These are phyloP conservation scores for Chironomus riparius DNA, from an alignment of 2,888 invertebrate species.

Conservation along the genomic window DNA sequence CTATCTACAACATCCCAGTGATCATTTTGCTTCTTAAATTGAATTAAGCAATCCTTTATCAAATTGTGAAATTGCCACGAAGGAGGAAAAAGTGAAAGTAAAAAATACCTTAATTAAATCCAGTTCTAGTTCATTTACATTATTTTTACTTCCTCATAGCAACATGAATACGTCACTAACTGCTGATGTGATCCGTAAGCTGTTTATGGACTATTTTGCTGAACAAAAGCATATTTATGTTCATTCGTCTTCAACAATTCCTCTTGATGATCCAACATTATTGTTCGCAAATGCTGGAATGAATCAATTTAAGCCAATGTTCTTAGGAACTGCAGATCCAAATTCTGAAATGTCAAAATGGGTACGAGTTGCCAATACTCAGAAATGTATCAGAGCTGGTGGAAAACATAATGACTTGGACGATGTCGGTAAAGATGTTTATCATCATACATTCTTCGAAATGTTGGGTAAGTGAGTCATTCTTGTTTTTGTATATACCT, in stretches of 20 bases:
- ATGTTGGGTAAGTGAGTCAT: constrained; percentile 75
- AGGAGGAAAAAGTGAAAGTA: constrained; percentile 1
- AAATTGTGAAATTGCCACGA: background rate
- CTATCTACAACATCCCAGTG: background rate
- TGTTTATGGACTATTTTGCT: constrained; percentile 85
- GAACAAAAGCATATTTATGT: constrained; percentile 84
- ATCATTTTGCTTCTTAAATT: background rate
- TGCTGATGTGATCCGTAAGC: constrained; percentile 71
- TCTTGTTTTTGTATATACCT: too few species aligned
- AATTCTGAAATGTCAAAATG: constrained; percentile 90
- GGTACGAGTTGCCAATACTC: constrained; percentile 84
- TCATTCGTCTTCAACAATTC: constrained; percentile 95
- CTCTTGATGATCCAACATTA: constrained; percentile 94
- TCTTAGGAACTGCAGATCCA: constrained; percentile 91
- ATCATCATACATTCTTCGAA: constrained; percentile 99
- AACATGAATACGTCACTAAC: constrained; percentile 40
- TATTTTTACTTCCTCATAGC: background rate
- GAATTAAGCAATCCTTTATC: background rate
- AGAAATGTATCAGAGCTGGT: constrained; percentile 98
- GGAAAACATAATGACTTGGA: constrained; percentile 99
- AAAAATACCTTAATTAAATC: background rate
- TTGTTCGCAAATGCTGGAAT: constrained; percentile 98
- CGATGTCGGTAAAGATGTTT: constrained; percentile 99
- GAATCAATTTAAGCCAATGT: constrained; percentile 99
- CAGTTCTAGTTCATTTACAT: too few species aligned